Evolutionary conservation across 2,797 vertebrate genomes (phyloP).

Genomic region (Toxotes lorentzi): DNA sequence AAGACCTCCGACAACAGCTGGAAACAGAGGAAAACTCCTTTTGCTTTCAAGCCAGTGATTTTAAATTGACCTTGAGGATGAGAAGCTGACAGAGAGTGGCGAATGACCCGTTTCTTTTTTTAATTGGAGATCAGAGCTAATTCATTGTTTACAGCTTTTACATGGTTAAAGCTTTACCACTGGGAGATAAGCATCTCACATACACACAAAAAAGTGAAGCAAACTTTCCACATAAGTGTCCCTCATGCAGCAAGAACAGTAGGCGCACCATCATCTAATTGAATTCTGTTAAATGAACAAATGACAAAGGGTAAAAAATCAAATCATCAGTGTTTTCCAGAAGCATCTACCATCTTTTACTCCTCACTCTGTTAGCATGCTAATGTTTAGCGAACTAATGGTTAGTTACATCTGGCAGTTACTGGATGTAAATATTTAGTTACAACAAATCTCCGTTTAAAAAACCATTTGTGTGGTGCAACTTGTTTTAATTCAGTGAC

Average conservation of each 20-base stretch:
- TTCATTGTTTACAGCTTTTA: constrained; percentile 5
- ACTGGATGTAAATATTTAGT: too few relatives aligned
- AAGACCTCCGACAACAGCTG: constrained; percentile 8
- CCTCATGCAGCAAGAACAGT: not conserved
- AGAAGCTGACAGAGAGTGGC: not conserved
- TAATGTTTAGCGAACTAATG: too few relatives aligned
- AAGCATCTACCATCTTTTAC: too few relatives aligned
- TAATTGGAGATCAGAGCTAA: constrained; percentile 1
- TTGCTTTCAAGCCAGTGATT: constrained; percentile 25
- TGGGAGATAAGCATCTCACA: not conserved
- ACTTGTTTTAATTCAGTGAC: too few relatives aligned
- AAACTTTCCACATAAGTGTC: not conserved
- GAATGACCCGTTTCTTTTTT: not conserved
- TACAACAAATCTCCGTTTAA: too few relatives aligned
- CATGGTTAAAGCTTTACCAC: not conserved
- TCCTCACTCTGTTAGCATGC: too few relatives aligned
- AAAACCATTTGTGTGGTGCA: too few relatives aligned
- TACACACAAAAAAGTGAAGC: not conserved
- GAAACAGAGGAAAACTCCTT: constrained; percentile 9
- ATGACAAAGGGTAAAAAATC: not conserved
- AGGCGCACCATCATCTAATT: not conserved
- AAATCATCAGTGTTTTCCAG: not conserved
- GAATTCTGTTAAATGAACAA: constrained; percentile 2
- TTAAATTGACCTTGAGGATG: not conserved
- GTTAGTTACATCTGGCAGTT: too few relatives aligned